These are phyloP conservation scores for Paratilapia polleni DNA, from an alignment of 2,113 vertebrate species.

Conservation along the genomic window DNA sequence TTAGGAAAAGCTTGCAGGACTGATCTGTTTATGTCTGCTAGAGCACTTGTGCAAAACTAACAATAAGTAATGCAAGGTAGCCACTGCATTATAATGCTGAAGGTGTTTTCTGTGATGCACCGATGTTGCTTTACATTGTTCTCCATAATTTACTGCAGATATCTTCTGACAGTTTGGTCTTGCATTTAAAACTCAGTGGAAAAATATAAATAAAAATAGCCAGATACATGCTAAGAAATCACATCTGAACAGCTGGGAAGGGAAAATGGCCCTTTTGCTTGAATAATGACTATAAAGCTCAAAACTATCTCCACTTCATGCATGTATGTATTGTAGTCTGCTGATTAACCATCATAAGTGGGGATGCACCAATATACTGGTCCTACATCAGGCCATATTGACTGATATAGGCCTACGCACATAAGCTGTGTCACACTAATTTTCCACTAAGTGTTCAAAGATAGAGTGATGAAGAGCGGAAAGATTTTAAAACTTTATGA, in stretches of 20 bases:
- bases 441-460: background rate
- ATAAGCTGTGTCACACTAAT: too few relatives aligned
- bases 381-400: background rate
- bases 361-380: too few relatives aligned
- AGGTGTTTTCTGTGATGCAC: background rate
- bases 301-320: too few relatives aligned
- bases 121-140: too few relatives aligned
- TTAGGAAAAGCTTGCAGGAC: background rate
- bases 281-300: too few relatives aligned
- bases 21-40: background rate
- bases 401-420: background rate
- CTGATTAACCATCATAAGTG: too few relatives aligned
- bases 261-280: too few relatives aligned
- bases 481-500: background rate
- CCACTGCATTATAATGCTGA: background rate
- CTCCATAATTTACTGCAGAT: background rate
- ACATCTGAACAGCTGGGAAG: too few relatives aligned
- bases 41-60: background rate
- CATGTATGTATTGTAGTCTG: too few relatives aligned
- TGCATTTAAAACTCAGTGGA: background rate
- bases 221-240: too few relatives aligned
- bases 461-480: background rate
- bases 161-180: background rate
- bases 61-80: background rate
- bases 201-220: too few relatives aligned